A percentile compares a stretch with the other conserved stretches of the same genome.
Conservation (phyloP, 2,888 invertebrate species). For the Tiliacea citrago region DNA sequence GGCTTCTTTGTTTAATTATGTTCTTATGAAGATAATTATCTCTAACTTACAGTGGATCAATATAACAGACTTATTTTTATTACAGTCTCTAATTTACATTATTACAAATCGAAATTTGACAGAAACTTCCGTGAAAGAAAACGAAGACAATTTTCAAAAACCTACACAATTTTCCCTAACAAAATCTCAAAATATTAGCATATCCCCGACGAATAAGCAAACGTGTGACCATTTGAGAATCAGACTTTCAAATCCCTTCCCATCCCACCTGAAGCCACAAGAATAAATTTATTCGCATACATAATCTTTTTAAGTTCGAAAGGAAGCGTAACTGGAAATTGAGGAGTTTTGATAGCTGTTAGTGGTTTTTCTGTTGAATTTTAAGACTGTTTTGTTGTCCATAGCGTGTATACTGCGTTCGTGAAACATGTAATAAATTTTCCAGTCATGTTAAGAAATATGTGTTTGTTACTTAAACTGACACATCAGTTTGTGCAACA, state of each 20-base stretch:
- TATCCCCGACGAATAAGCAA: conserved; percentile 62
- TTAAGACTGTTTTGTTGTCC: background rate
- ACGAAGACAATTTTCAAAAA: conserved; percentile 42
- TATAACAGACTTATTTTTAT: background rate
- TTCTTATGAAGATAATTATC: too few relatives aligned
- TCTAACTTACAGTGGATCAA: background rate
- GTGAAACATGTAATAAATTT: too few relatives aligned
- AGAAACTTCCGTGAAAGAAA: conserved; percentile 9
- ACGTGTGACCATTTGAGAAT: conserved; percentile 71
- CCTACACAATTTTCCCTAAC: conserved; percentile 43
- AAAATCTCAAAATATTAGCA: conserved; percentile 63
- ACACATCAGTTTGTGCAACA: too few relatives aligned
- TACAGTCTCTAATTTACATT: background rate
- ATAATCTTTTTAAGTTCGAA: conserved; percentile 66
- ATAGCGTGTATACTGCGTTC: too few relatives aligned
- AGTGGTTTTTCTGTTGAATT: background rate
- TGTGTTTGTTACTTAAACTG: too few relatives aligned
- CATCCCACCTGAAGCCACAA: conserved; percentile 65
- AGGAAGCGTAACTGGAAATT: conserved; percentile 59
- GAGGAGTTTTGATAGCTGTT: conserved; percentile 17
- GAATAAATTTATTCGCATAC: conserved; percentile 73
- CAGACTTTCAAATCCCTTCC: conserved; percentile 70
- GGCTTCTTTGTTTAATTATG: background rate
- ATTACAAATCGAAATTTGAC: conserved; percentile 3
- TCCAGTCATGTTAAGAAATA: too few relatives aligned